Evolutionary conservation across 2,888 invertebrate species (phyloP).

Genomic region (Bugulina stolonifera): DNA sequence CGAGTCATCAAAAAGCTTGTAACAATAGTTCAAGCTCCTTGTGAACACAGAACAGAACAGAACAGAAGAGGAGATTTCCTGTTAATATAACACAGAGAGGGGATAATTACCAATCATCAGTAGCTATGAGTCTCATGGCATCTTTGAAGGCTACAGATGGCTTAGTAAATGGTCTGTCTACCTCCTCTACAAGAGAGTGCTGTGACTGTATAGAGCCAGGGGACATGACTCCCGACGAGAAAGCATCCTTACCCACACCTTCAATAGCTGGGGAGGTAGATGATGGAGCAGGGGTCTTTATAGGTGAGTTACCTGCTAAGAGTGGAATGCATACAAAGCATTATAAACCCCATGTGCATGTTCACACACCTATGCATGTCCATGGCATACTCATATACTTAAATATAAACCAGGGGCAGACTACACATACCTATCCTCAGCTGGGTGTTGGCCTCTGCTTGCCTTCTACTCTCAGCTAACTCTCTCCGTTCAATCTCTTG

Average conservation of each 20-base stretch:
- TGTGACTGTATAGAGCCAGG: conserved; percentile 52
- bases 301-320: conserved; percentile 10
- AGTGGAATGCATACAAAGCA: too few species aligned
- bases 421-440: too few species aligned
- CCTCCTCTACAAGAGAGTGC: conserved; percentile 31
- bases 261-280: not conserved
- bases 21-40: too few species aligned
- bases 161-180: conserved; percentile 58
- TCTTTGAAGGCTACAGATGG: conserved; percentile 64
- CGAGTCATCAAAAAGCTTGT: too few species aligned
- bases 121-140: conserved; percentile 52
- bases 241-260: too few species aligned
- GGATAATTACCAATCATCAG: conserved; percentile 49
- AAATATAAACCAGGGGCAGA: too few species aligned
- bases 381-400: too few species aligned
- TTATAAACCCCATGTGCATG: too few species aligned
- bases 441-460: conserved; percentile 33
- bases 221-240: conserved; percentile 60
- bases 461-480: conserved; percentile 31
- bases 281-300: not conserved
- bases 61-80: too few species aligned
- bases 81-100: not conserved
- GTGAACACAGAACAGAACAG: too few species aligned
- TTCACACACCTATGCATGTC: too few species aligned
- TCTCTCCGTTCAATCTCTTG: not conserved